Evolutionary conservation across 2,113 vertebrate genomes (phyloP), one percentile per base, ranked within the genome.

Genomic region (Anser brachyrhynchus): DNA sequence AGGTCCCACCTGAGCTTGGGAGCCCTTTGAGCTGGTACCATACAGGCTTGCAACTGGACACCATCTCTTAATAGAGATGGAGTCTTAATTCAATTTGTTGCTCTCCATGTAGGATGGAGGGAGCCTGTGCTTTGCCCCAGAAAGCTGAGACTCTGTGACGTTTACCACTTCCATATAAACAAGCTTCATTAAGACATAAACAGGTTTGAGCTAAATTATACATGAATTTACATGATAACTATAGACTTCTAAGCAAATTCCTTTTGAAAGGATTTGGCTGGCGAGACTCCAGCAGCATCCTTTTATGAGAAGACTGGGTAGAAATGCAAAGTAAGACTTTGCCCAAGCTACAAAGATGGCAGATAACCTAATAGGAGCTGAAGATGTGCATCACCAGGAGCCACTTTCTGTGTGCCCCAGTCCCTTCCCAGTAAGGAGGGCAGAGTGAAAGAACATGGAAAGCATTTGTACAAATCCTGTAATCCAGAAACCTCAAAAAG

Each of bases 261-360:
- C 13, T 93, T 93, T 80, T 49, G 62, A 83, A 89, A 78, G 69
- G 23, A 79, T 62, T 77, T 65, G 55, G 61, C 62, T 96, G 87
- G 72, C 75, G 51, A 37, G 49, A 65, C 16, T 78, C 54, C 86
- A 84, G 46, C 62, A 92, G 43, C 62, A 90, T n/a, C 33, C 22
- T 84, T 78, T 65, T 54, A 64, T 0, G 2, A 89, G 46, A 37
- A 87, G 57, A 39, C 6, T 11, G 66, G 26, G 37, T 75, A 79
- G 78, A 91, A 87, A 79, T 26, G 22, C 51, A 41, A 89, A 73
- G 35, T 31, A 37, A 62, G 43, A 44, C 31, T 22, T 35, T 35
- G 77, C 59, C 75, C 43, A 44, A 31, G 31, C 71, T 65, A 43
- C 25, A 64, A 54, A 86, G 26, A 28, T 12, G 22, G 28, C 11